Evolutionary conservation across 2,113 vertebrate species (phyloP).

Genomic region (Periophthalmus modestus): DNA sequence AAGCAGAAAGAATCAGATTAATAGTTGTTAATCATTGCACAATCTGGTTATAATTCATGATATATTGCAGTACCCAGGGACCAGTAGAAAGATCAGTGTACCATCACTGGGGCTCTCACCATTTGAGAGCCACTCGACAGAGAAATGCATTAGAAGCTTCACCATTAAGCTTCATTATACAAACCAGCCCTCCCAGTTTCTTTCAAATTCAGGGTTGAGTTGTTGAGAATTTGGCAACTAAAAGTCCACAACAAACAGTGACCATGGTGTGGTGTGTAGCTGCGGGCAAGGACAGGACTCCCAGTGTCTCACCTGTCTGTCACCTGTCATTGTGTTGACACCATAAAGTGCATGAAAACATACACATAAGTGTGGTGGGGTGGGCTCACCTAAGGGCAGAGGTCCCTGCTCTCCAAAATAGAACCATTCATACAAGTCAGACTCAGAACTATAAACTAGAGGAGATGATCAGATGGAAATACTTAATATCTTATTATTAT

Average conservation of each 20-base stretch:
- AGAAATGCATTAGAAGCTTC: constrained; percentile 16
- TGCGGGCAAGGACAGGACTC: constrained; percentile 42
- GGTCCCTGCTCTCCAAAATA: neutral
- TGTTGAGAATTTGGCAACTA: constrained; percentile 24
- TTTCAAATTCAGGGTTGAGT: constrained; percentile 29
- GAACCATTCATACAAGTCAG: neutral
- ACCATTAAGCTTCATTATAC: constrained; percentile 69
- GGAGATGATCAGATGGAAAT: too few species aligned
- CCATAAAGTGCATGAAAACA: constrained; percentile 36
- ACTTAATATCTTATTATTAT: too few species aligned
- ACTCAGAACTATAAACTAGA: neutral
- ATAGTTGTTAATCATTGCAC: too few species aligned
- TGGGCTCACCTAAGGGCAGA: constrained; percentile 41
- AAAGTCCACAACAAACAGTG: constrained; percentile 20
- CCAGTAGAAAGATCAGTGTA: neutral
- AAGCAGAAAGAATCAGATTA: too few species aligned
- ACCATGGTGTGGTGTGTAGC: constrained; percentile 57
- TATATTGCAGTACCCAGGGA: too few species aligned
- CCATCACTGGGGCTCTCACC: neutral
- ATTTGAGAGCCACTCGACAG: neutral
- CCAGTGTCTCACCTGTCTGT: constrained; percentile 49
- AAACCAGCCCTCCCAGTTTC: constrained; percentile 6
- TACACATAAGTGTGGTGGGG: constrained; percentile 6
- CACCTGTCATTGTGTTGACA: constrained; percentile 54
- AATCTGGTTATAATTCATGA: too few species aligned